Percentiles rank a stretch among this genome's conserved stretches.
Conservation (phyloP, 2,888 invertebrate genomes). For the Tipula helvola region DNA sequence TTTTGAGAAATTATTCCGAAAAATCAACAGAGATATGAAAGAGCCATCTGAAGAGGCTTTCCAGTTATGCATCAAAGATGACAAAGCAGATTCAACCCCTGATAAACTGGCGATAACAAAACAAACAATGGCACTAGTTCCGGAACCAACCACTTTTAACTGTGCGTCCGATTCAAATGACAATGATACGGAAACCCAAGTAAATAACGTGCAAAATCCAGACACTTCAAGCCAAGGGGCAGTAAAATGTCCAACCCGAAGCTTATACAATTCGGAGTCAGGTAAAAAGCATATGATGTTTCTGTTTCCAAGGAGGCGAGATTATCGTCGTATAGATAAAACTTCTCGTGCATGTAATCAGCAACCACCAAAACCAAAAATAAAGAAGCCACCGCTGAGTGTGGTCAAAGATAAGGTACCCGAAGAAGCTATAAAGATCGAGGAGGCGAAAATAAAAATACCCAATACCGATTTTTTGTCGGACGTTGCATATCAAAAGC, state of each 20-base stretch:
- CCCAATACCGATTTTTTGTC: slow-evolving; percentile 25
- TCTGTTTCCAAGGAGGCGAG: background rate
- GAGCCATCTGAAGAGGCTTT: background rate
- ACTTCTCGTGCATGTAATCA: background rate
- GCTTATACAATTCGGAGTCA: background rate
- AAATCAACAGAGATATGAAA: background rate
- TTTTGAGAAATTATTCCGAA: background rate
- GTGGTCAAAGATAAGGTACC: slow-evolving; percentile 26
- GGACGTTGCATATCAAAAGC: slow-evolving; percentile 31
- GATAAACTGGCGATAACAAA: background rate
- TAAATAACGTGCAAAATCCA: background rate
- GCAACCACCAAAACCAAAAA: background rate
- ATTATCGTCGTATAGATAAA: background rate
- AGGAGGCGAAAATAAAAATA: background rate
- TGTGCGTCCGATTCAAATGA: background rate
- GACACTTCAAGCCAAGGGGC: background rate
- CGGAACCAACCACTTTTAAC: background rate
- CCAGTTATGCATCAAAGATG: background rate
- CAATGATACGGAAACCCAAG: background rate
- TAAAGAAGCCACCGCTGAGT: background rate
- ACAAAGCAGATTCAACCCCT: background rate
- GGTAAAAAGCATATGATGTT: background rate
- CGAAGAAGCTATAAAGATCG: slow-evolving; percentile 8
- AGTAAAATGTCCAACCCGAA: background rate
- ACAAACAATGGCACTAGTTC: background rate